Base-by-base conservation (phyloP, 2,797 vertebrate genomes). In the Danionella dracula region DNA sequence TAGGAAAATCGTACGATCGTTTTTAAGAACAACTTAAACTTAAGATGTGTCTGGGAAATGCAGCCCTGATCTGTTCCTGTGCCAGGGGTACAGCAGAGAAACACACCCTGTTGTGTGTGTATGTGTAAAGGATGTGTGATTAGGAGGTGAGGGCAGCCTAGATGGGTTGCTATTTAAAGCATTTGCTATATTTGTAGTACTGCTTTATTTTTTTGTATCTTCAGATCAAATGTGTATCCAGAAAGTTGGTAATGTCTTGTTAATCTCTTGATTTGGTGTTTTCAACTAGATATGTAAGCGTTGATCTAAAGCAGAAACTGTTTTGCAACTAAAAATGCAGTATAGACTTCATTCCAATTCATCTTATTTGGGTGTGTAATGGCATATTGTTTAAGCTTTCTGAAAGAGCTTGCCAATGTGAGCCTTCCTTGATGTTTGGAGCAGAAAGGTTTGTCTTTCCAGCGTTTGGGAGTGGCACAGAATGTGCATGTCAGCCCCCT, bases 401-500 rank as follows among this genome's bases (percentile, higher is more conserved):
- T 13, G 7, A 32, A 40, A 21, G 21, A 40, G 27, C 8, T 40
- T 13, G 5, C 11, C 19, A 19, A 19, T 15, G 31, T 17, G 13
- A 62, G 15, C 27, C 6, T 31, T 50, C 21, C 35, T 21, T 38
- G 50, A 40, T 64, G 38, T 53, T 64, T 16, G 56, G 20, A 45
- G n/a, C 44, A 35, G 20, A 60, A 29, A 9, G 64, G 40, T 34
- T 20, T 66, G 21, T 37, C 56, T 32, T 40, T 8, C 57, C 21
- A 32, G 50, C 5, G 9, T 67, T 53, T 54, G 23, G 21, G 42
- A 66, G 42, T 60, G 75, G 70, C 32, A 61, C 72, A 74, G 44
- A 59, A 56, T 19, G 45, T 56, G 56, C 67, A 53, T 63, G 56
- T 51, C 66, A 74, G 72, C 70, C 66, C 37, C 72, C 70, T 74